Evolutionary conservation across 2,888 invertebrate genomes (phyloP).

Genomic region (Aspidiotus destructor): DNA sequence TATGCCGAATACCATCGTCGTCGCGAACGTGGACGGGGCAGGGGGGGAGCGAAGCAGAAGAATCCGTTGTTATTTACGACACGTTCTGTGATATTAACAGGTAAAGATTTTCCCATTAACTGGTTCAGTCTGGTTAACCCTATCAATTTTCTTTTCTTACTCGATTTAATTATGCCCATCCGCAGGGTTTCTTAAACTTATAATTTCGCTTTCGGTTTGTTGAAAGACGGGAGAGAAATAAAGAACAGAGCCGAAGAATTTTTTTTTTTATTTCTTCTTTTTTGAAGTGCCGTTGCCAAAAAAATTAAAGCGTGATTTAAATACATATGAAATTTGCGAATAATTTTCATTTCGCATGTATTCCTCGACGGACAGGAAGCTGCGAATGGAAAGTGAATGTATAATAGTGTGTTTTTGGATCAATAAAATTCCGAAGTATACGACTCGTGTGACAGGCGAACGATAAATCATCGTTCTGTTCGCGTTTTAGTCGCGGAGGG

Average conservation of each 20-base stretch:
- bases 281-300: not conserved
- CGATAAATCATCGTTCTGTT: not conserved
- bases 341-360: not conserved
- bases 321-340: not conserved
- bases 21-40: too few species aligned
- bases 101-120: constrained; percentile 28
- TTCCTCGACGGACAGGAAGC: not conserved
- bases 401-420: not conserved
- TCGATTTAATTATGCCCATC: constrained; percentile 25
- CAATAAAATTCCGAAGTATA: constrained; percentile 1
- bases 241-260: not conserved
- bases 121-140: constrained; percentile 29
- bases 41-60: constrained; percentile 2
- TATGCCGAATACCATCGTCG: too few species aligned
- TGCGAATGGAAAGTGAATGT: not conserved
- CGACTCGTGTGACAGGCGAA: not conserved
- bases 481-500: too few species aligned
- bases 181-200: constrained; percentile 24
- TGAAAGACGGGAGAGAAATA: not conserved
- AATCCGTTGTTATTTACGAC: constrained; percentile 27
- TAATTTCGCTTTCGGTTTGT: not conserved
- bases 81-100: constrained; percentile 16
- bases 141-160: constrained; percentile 29
- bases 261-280: not conserved
- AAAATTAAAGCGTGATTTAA: constrained; percentile 4